phyloP scores from a whole-genome alignment of 2,113 vertebrate genomes.

The Coptodon rendalli region DNA sequence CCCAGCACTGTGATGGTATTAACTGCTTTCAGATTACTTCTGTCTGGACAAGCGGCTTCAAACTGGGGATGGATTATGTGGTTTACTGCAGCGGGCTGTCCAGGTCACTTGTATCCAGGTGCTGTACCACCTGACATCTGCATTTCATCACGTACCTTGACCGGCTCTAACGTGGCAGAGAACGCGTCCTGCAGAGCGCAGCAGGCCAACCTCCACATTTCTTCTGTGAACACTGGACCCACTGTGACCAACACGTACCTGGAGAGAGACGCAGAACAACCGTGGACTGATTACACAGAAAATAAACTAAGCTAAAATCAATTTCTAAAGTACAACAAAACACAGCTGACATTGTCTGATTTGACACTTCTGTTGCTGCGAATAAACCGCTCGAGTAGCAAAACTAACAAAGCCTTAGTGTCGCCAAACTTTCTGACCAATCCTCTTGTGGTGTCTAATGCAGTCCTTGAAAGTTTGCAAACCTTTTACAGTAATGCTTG shows the following conservation, averaged over 20 bases:
- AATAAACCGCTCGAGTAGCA: accelerated
- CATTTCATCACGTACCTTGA: conserved; percentile 79
- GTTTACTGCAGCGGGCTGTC: not conserved
- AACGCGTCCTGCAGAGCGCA: conserved; percentile 95
- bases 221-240: conserved; percentile 92
- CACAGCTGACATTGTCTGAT: not conserved
- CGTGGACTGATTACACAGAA: not conserved
- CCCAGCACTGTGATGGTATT: conserved; percentile 17
- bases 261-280: accelerated
- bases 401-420: not conserved
- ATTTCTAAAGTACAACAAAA: not conserved
- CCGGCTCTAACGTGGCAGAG: conserved; percentile 90
- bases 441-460: not conserved
- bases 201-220: conserved; percentile 97
- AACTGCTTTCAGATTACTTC: conserved; percentile 24
- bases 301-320: accelerated
- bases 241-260: conserved; percentile 94
- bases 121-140: not conserved
- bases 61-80: not conserved
- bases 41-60: conserved; percentile 10
- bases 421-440: accelerated
- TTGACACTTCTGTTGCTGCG: not conserved
- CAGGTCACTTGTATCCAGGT: not conserved
- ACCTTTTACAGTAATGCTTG: not conserved
- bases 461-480: not conserved